These are phyloP conservation scores for Agrenia bidenticulata DNA, from an alignment of 2,888 invertebrate species.

Conservation along the genomic window DNA sequence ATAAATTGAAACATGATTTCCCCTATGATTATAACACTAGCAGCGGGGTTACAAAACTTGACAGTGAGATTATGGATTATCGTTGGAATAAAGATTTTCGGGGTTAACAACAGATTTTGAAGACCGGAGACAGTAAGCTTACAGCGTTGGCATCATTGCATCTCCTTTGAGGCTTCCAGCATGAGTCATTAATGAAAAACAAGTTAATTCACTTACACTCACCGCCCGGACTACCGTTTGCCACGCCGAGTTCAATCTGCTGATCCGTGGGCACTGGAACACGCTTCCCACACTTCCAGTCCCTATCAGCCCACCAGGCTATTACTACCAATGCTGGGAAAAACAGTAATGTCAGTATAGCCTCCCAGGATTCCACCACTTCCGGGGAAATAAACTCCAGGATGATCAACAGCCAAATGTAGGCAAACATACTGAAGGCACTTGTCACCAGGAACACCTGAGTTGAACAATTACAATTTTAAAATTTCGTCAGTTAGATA, in stretches of 20 bases:
- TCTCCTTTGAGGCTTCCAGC: no score
- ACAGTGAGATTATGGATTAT: no score
- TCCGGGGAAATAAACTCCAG: conserved; percentile 57
- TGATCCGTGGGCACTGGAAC: conserved; percentile 55
- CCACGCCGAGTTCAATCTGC: conserved; percentile 57
- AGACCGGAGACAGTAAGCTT: no score
- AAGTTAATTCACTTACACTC: conserved; percentile 53
- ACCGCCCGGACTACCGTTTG: conserved; percentile 55
- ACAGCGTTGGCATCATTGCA: no score
- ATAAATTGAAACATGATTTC: no score
- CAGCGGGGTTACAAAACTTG: no score
- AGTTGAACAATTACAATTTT: conserved; percentile 10
- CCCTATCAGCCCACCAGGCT: conserved; percentile 62
- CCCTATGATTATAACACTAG: no score
- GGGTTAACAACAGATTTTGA: no score
- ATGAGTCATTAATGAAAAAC: no score
- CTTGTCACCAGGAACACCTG: conserved; percentile 59
- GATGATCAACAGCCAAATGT: conserved; percentile 63
- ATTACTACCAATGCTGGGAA: conserved; percentile 62
- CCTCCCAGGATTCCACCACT: conserved; percentile 63
- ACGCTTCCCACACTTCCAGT: conserved; percentile 57
- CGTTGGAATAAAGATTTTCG: no score
- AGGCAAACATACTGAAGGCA: conserved; percentile 61
- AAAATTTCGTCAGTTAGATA: background rate
- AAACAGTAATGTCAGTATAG: conserved; percentile 61